These are phyloP conservation scores for Cryptoprocta ferox DNA, from an alignment of 2,797 vertebrate genomes.

Conservation along the genomic window DNA sequence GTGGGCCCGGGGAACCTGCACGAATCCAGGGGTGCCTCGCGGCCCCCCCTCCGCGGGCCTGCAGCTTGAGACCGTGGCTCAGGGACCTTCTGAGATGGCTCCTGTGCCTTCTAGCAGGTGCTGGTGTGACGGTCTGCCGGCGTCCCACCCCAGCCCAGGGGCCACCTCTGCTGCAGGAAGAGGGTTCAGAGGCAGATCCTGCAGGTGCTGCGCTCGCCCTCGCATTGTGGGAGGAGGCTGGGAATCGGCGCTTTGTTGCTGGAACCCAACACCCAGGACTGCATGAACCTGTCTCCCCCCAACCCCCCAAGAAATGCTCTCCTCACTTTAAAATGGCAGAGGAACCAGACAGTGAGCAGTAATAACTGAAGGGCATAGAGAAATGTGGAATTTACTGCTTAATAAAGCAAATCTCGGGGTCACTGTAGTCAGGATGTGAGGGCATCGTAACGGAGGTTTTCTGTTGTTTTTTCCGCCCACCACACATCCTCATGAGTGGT, in stretches of 20 bases:
- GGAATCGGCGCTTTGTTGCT: neutral
- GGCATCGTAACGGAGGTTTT: no score
- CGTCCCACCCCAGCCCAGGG: accelerated
- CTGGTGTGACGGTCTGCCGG: accelerated
- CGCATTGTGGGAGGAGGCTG: neutral
- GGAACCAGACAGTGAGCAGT: accelerated
- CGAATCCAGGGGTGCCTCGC: neutral
- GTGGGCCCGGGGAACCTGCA: accelerated
- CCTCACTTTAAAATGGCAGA: neutral
- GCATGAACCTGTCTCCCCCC: no score
- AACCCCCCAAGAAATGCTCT: neutral
- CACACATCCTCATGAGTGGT: neutral
- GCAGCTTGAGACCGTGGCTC: neutral
- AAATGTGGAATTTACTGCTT: accelerated
- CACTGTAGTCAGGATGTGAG: accelerated
- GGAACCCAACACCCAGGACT: neutral
- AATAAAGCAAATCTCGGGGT: neutral
- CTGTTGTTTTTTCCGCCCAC: neutral
- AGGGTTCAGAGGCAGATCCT: no score
- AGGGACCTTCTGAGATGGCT: neutral
- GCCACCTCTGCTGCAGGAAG: accelerated
- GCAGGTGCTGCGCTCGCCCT: neutral
- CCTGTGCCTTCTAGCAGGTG: accelerated
- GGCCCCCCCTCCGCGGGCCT: neutral
- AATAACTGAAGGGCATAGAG: neutral